Evolutionary conservation across 2,797 vertebrate species (phyloP).

Genomic region (Centroberyx gerrardi): DNA sequence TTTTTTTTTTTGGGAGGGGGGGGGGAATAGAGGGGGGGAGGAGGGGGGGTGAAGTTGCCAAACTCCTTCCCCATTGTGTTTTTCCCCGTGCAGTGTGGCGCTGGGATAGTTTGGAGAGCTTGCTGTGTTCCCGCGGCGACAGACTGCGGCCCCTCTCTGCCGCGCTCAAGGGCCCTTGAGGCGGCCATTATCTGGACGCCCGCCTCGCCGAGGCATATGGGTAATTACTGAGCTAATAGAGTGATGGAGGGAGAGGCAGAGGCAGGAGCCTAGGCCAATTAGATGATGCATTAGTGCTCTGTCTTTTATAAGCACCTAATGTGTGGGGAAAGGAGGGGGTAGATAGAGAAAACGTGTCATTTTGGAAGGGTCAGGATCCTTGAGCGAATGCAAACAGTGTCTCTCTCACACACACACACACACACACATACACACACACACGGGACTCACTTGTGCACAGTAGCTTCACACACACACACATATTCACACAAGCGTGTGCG

Average conservation of each 20-base stretch:
- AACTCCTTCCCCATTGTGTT: slow-evolving; percentile 89
- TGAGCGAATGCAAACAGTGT: slow-evolving; percentile 84
- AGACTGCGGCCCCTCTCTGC: slow-evolving; percentile 94
- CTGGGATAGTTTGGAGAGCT: slow-evolving; percentile 93
- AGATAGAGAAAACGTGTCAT: slow-evolving; percentile 86
- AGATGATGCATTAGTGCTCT: slow-evolving; percentile 99
- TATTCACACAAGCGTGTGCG: slow-evolving; percentile 23
- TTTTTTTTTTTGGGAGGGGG: slow-evolving; percentile 2
- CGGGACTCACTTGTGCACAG: slow-evolving; percentile 35
- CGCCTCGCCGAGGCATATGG: slow-evolving; percentile 99
- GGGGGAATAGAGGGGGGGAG: not conserved
- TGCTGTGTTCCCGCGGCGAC: slow-evolving; percentile 83
- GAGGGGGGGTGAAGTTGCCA: slow-evolving; percentile 84
- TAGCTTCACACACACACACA: slow-evolving; percentile 43
- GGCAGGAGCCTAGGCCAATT: slow-evolving; percentile 99
- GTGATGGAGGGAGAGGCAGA: slow-evolving; percentile 99
- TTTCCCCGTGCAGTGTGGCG: slow-evolving; percentile 86
- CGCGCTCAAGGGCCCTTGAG: slow-evolving; percentile 99
- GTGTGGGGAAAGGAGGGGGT: slow-evolving; percentile 95
- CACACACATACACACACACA: slow-evolving; percentile 20
- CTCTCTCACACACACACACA: slow-evolving; percentile 43
- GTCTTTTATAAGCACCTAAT: slow-evolving; percentile 99
- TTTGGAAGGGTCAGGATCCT: slow-evolving; percentile 87
- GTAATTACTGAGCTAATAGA: slow-evolving; percentile 99
- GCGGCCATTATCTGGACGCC: slow-evolving; percentile 99